phyloP scores from a whole-genome alignment of 2,113 vertebrate species.

The Crotalus horridus region DNA sequence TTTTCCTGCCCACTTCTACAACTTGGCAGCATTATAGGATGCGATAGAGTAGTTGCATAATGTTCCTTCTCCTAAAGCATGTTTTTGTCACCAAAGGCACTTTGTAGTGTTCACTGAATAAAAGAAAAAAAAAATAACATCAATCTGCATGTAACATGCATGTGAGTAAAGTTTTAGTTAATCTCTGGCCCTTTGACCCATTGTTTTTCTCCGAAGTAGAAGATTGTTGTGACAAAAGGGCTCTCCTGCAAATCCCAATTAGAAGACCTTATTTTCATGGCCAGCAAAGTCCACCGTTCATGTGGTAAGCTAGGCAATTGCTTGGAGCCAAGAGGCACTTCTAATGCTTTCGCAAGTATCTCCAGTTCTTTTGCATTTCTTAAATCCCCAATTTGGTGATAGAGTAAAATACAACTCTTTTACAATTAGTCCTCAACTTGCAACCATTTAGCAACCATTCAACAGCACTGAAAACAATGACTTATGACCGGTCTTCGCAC shows the following conservation, averaged over 20 bases:
- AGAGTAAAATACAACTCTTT: conserved; percentile 44
- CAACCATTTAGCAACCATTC: background rate
- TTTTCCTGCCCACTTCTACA: background rate
- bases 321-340: background rate
- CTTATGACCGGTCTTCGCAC: background rate
- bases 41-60: background rate
- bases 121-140: background rate
- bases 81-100: background rate
- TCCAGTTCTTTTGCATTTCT: background rate
- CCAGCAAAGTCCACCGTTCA: background rate
- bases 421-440: background rate
- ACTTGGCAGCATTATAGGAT: background rate
- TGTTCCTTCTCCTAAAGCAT: background rate
- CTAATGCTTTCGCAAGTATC: background rate
- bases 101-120: background rate
- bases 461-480: background rate
- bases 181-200: background rate
- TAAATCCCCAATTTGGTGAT: conserved; percentile 16
- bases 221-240: background rate
- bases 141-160: no score
- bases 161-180: background rate
- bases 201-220: background rate
- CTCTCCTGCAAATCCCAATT: background rate
- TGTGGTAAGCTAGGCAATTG: background rate
- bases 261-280: background rate